Conservation (phyloP, 2,113 vertebrate genomes). For the Galeopterus variegatus region DNA sequence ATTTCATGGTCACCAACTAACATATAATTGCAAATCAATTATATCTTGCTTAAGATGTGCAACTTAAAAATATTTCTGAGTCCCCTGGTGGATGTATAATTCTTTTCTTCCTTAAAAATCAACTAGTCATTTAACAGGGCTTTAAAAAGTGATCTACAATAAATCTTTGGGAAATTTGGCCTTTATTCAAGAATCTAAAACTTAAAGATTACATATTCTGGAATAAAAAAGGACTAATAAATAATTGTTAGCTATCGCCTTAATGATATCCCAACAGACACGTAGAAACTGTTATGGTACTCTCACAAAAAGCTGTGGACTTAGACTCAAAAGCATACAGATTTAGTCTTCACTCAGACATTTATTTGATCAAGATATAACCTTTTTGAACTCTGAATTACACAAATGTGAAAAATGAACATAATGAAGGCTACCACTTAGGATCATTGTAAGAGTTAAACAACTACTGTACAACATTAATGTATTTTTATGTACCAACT, state of each 20-base stretch:
- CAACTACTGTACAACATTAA: background rate
- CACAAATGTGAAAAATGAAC: background rate
- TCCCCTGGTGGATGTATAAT: background rate
- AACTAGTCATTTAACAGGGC: background rate
- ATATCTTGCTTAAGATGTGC: background rate
- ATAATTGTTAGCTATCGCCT: background rate
- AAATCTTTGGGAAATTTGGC: constrained; percentile 33
- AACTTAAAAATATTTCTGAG: background rate
- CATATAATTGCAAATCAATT: background rate
- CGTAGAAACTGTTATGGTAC: background rate
- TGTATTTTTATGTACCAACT: background rate
- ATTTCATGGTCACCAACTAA: background rate
- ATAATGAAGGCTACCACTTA: background rate
- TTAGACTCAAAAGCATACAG: background rate
- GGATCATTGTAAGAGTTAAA: background rate
- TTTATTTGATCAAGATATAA: background rate
- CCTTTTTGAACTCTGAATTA: background rate
- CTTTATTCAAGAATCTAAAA: background rate
- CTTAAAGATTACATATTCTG: background rate
- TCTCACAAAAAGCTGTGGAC: background rate
- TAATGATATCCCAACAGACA: background rate
- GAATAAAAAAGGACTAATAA: background rate
- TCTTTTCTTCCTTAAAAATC: background rate
- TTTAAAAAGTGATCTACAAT: background rate
- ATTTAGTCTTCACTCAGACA: background rate